A percentile compares a stretch with the other conserved stretches of the same genome.
Conservation (phyloP, 2,113 vertebrate species). For the Bufo bufo region DNA sequence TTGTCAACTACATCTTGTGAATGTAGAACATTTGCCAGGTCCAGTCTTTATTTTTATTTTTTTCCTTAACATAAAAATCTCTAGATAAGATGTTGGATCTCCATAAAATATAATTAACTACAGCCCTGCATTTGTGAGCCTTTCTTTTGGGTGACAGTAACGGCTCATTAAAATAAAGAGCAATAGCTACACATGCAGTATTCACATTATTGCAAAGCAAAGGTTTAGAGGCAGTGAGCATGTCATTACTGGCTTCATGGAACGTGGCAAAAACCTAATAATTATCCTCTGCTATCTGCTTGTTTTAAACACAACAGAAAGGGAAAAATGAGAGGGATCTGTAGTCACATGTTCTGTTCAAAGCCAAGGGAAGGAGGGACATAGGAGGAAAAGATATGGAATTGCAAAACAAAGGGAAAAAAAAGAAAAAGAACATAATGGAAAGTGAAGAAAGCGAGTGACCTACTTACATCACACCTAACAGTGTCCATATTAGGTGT, state of each 20-base stretch:
- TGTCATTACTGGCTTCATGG: slow-evolving; percentile 50
- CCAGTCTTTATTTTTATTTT: slow-evolving; percentile 36
- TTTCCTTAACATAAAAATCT: slow-evolving; percentile 25
- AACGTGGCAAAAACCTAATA: slow-evolving; percentile 52
- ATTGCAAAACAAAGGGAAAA: background rate
- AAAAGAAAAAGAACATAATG: background rate
- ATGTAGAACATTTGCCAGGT: slow-evolving; percentile 44
- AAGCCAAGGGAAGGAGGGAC: background rate
- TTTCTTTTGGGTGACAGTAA: slow-evolving; percentile 49
- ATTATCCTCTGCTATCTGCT: slow-evolving; percentile 39
- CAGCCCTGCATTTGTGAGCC: slow-evolving; percentile 26
- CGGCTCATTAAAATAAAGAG: slow-evolving; percentile 57
- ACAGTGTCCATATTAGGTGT: background rate
- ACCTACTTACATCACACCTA: background rate
- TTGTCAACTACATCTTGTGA: slow-evolving; percentile 25
- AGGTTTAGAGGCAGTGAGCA: slow-evolving; percentile 46
- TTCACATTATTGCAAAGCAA: slow-evolving; percentile 42
- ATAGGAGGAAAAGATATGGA: background rate
- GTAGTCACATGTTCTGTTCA: slow-evolving; percentile 8
- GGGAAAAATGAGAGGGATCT: background rate
- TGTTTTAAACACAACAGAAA: slow-evolving; percentile 47
- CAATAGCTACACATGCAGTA: slow-evolving; percentile 41
- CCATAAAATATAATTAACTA: slow-evolving; percentile 54
- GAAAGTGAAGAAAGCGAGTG: background rate
- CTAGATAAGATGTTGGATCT: slow-evolving; percentile 14